These are phyloP conservation scores for Pseudoips prasinana DNA, from an alignment of 2,888 invertebrate genomes.

Conservation along the genomic window DNA sequence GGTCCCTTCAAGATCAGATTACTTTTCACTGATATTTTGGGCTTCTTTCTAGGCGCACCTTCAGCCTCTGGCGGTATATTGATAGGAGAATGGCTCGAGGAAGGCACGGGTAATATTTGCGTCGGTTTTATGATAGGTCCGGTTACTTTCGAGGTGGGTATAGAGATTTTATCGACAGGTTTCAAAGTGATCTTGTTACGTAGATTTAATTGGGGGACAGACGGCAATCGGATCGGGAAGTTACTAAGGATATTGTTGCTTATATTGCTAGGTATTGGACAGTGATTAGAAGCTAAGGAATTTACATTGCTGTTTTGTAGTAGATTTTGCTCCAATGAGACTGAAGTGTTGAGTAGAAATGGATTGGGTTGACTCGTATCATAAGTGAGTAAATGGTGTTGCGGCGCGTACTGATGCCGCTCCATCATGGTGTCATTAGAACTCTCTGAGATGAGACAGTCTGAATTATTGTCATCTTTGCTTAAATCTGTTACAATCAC, in stretches of 20 bases:
- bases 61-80: constrained; percentile 55
- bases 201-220: constrained; percentile 52
- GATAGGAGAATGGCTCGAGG: constrained; percentile 66
- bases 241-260: constrained; percentile 68
- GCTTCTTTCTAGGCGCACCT: constrained; percentile 68
- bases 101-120: constrained; percentile 69
- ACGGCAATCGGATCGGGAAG: constrained; percentile 67
- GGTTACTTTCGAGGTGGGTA: constrained; percentile 61
- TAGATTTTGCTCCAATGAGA: constrained; percentile 58
- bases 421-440: constrained; percentile 60
- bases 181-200: constrained; percentile 66
- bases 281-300: constrained; percentile 55
- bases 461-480: constrained; percentile 68
- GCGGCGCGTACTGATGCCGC: constrained; percentile 55
- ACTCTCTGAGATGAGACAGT: constrained; percentile 64
- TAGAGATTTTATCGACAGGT: constrained; percentile 62
- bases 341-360: constrained; percentile 58
- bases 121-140: constrained; percentile 72
- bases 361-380: constrained; percentile 55
- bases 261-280: constrained; percentile 50
- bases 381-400: constrained; percentile 54
- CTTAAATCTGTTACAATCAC: constrained; percentile 58
- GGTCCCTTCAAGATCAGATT: constrained; percentile 76
- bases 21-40: constrained; percentile 78
- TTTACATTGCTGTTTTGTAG: constrained; percentile 55